Evolutionary conservation across 1,140 invertebrate genomes (phyloP), one percentile per base, ranked within the genome.

Genomic region (Idris sp.): DNA sequence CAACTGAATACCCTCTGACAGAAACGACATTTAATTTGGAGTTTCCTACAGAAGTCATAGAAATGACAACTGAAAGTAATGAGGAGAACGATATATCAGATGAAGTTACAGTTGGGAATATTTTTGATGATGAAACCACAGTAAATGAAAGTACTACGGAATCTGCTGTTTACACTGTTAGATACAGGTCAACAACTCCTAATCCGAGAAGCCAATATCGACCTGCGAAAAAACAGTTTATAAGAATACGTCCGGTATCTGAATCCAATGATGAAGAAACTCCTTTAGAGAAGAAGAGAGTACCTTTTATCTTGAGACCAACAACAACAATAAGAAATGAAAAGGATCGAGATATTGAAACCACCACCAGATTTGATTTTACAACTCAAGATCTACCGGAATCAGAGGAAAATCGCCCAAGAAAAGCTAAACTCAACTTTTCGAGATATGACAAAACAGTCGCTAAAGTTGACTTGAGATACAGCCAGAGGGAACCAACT

Each of bases 211-310:
- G 41, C 26, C 78, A 78, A 1, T 65, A 81, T 0, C 68, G 72
- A 38, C 78, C 79, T 28, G 54, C 78, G 8, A 69, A 77, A 28
- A 83, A 77, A 36, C 83, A 85, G 14, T 81, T 80, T 4, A 56
- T 84, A 16, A 76, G 79, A 13, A 83, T 78, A 35, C 78, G 75
- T 22, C 79, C 77, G 4, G 13, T 68, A 3, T 13, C 25, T 2
- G 18, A 35, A 16, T 6, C 41, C 4, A 64, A 28, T 4, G 33
- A n/a, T n/a, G n/a, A n/a, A n/a, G n/a, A n/a, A n/a, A n/a, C n/a
- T n/a, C n/a, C n/a, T n/a, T n/a, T n/a, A n/a, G n/a, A n/a, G n/a
- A n/a, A n/a, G n/a, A n/a, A n/a, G n/a, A n/a, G n/a, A n/a, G n/a
- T n/a, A n/a, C n/a, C n/a, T n/a, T n/a, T n/a, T n/a, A n/a, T n/a